Percentiles rank a stretch among this genome's conserved stretches.
phyloP scores from a whole-genome alignment of 2,888 invertebrate species.

The Tinea pellionella region DNA sequence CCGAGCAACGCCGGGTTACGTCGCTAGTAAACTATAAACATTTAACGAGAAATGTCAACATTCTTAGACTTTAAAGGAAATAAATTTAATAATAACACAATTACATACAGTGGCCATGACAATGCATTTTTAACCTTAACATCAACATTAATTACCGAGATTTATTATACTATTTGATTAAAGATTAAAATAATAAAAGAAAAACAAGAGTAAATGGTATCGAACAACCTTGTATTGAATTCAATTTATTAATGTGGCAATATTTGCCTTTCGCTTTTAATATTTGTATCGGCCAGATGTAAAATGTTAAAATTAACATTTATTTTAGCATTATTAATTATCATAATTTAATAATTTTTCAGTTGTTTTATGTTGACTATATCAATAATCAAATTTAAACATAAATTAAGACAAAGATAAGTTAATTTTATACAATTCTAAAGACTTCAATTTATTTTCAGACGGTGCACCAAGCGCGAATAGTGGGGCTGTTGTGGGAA shows the following conservation, averaged over 20 bases:
- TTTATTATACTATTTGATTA: neutral
- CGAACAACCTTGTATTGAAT: slow-evolving; percentile 14
- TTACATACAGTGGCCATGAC: neutral
- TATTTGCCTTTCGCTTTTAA: slow-evolving; percentile 11
- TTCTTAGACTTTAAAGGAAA: neutral
- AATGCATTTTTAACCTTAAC: neutral
- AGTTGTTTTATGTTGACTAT: no score
- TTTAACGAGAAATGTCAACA: neutral
- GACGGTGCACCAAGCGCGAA: slow-evolving; percentile 47
- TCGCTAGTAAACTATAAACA: no score
- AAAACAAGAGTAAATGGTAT: slow-evolving; percentile 2
- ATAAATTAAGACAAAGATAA: neutral
- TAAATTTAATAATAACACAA: neutral
- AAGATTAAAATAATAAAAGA: neutral
- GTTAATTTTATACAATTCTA: neutral
- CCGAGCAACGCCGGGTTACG: no score
- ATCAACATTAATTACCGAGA: neutral
- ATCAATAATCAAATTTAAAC: no score
- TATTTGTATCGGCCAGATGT: neutral
- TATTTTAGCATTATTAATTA: no score
- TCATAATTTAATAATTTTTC: no score
- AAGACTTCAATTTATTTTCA: slow-evolving; percentile 22
- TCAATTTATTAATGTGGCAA: slow-evolving; percentile 13
- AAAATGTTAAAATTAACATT: neutral
- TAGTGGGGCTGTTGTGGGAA: slow-evolving; percentile 59